Evolutionary conservation across 2,797 vertebrate genomes (phyloP), one percentile per base, ranked within the genome.

Genomic region (Muraenolepis orangiensis): DNA sequence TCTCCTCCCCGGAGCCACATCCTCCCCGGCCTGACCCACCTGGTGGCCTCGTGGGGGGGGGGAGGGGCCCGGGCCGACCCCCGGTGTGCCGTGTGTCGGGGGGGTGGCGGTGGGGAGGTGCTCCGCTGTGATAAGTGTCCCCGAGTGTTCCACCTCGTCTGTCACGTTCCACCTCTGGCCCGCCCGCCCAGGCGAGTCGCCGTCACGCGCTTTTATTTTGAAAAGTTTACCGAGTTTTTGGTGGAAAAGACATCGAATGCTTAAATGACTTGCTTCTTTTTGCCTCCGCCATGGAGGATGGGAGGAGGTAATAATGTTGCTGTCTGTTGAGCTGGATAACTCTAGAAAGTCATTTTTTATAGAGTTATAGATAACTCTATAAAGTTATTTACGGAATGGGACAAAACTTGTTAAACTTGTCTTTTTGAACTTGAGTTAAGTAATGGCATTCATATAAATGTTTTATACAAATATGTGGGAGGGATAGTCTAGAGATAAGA

Each of bases 121-220:
- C 75, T 95, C 57, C 90, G 93, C 82, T 96, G 95, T 85, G 89
- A 95, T 76, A 93, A 87, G 75, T 96, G 96, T 83, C 93, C 93
- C 73, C 96, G 94, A 88, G 93, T 94, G 64, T 96, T 94, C 85
- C 95, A 96, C 85, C 94, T 95, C 40, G 91, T 90, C 70, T 97
- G 96, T 87, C 95, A 97, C 0, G 85, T 96, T 81, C 96, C 96
- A 68, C 85, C 93, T 69, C 90, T 97, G 76, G 91, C 94, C 82
- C 94, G 91, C 86, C 93, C 94, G 84, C 95, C 95, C 75, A 93
- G 94, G 95, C 95, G 91, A 94, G 94, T 88, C 14, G 4, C 57
- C 8, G 1, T n/a, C 7, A n/a, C n/a, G 0, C 1, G n/a, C 23
- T 64, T 64, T 64, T 26, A 3, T 64, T 64, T 64, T 64, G 57